Percentiles rank a stretch among this genome's conserved stretches.
Evolutionary conservation across 2,888 invertebrate species (phyloP).

Genomic region (Venusia cambrica): DNA sequence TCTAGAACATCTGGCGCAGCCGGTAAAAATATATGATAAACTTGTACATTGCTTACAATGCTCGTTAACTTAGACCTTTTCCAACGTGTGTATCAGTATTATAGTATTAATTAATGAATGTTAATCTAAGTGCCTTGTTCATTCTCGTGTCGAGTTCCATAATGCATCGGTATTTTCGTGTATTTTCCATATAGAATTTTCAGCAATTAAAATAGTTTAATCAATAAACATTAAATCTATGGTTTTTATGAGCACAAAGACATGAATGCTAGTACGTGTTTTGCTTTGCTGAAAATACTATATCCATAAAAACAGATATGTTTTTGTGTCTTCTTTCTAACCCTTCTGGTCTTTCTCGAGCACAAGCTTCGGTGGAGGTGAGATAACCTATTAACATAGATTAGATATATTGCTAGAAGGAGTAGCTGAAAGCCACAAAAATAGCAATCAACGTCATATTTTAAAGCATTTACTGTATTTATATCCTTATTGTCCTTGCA

Average conservation of each 20-base stretch:
- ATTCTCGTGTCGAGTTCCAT: constrained; percentile 43
- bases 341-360: constrained; percentile 2
- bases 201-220: too few species aligned
- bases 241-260: too few species aligned
- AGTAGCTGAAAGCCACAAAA: constrained; percentile 14
- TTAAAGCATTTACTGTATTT: constrained; percentile 24
- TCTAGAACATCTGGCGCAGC: constrained; percentile 8
- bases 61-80: constrained; percentile 6
- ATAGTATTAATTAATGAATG: constrained; percentile 18
- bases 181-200: constrained; percentile 14
- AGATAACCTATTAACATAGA: constrained; percentile 1
- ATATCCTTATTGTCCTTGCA: too few species aligned
- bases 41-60: constrained; percentile 1
- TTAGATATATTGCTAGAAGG: neutral
- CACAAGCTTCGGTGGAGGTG: constrained; percentile 15
- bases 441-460: constrained; percentile 7
- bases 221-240: too few species aligned
- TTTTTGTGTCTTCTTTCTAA: constrained; percentile 20
- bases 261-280: too few species aligned
- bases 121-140: constrained; percentile 29
- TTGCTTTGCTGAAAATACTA: too few species aligned
- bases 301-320: constrained; percentile 3
- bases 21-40: constrained; percentile 3
- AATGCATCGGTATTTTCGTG: constrained; percentile 38
- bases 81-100: constrained; percentile 25